A percentile compares a stretch with the other conserved stretches of the same genome.
Evolutionary conservation across 2,888 invertebrate species (phyloP).

Genomic region (Liodrosophila aerea): DNA sequence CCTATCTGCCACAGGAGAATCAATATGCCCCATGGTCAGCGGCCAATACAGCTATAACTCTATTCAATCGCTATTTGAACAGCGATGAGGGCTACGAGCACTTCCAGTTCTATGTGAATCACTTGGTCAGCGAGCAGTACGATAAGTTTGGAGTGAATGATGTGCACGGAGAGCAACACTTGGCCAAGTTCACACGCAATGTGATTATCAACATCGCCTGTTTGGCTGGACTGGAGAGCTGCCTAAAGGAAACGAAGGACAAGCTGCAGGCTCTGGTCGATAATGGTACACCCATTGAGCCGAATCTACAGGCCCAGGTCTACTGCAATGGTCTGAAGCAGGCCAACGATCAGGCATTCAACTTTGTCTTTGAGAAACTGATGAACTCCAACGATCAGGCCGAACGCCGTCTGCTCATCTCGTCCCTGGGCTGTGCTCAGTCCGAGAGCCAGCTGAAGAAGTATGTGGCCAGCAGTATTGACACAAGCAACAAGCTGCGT

Average conservation of each 20-base stretch:
- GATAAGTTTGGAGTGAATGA: slow-evolving; percentile 77
- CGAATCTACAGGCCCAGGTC: slow-evolving; percentile 78
- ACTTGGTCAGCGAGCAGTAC: slow-evolving; percentile 69
- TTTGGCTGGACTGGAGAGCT: slow-evolving; percentile 68
- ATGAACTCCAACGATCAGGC: slow-evolving; percentile 84
- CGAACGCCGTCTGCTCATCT: slow-evolving; percentile 85
- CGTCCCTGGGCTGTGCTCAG: slow-evolving; percentile 86
- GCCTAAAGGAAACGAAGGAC: slow-evolving; percentile 72
- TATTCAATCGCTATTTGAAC: slow-evolving; percentile 71
- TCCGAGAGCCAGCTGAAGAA: slow-evolving; percentile 83
- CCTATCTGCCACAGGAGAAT: slow-evolving; percentile 77
- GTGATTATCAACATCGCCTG: slow-evolving; percentile 79
- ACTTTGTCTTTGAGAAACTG: slow-evolving; percentile 85
- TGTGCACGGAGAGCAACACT: slow-evolving; percentile 72
- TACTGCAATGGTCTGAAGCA: slow-evolving; percentile 81
- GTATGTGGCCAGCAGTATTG: slow-evolving; percentile 82
- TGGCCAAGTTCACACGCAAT: slow-evolving; percentile 73
- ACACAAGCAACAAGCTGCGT: slow-evolving; percentile 53
- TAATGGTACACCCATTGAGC: slow-evolving; percentile 63
- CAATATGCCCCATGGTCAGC: slow-evolving; percentile 81
- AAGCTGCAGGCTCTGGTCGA: slow-evolving; percentile 65
- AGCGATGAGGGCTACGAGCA: slow-evolving; percentile 63
- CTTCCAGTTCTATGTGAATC: slow-evolving; percentile 64
- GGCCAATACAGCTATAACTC: slow-evolving; percentile 60
- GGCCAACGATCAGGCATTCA: slow-evolving; percentile 84